Conservation (phyloP, 1,140 invertebrate species). For the Prorops nasuta region DNA sequence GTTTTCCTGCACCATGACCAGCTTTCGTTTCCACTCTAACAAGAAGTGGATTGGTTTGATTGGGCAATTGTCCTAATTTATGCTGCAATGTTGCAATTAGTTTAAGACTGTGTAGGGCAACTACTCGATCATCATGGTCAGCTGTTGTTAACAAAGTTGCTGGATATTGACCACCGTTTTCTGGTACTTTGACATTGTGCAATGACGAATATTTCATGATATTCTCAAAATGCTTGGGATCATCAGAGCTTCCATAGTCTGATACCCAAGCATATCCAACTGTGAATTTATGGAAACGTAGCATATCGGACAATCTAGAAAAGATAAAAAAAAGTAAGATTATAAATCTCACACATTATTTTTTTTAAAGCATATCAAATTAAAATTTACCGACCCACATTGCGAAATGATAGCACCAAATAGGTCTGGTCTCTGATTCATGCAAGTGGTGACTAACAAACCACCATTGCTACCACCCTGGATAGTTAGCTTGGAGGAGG, state of each 20-base stretch:
- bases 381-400: slow-evolving; percentile 73
- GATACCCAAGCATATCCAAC: slow-evolving; percentile 96
- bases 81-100: slow-evolving; percentile 90
- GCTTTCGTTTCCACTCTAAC: slow-evolving; percentile 91
- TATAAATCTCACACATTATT: slow-evolving; percentile 17
- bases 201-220: slow-evolving; percentile 92
- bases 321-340: slow-evolving; percentile 16
- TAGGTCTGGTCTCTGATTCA: slow-evolving; percentile 93
- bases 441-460: slow-evolving; percentile 85
- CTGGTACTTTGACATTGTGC: slow-evolving; percentile 82
- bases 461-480: slow-evolving; percentile 97
- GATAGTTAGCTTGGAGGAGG: slow-evolving; percentile 74
- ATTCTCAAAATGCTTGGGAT: slow-evolving; percentile 85
- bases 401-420: slow-evolving; percentile 89
- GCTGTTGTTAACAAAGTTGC: slow-evolving; percentile 88
- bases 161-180: slow-evolving; percentile 75
- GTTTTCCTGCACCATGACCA: slow-evolving; percentile 95
- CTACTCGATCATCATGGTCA: slow-evolving; percentile 97
- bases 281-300: slow-evolving; percentile 97
- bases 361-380: background rate
- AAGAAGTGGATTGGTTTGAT: slow-evolving; percentile 85
- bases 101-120: slow-evolving; percentile 94
- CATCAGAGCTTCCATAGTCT: slow-evolving; percentile 92
- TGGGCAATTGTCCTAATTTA: slow-evolving; percentile 61
- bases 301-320: slow-evolving; percentile 92